Base-by-base conservation (phyloP, 2,888 invertebrate genomes). In the Drosophila ezoana region DNA sequence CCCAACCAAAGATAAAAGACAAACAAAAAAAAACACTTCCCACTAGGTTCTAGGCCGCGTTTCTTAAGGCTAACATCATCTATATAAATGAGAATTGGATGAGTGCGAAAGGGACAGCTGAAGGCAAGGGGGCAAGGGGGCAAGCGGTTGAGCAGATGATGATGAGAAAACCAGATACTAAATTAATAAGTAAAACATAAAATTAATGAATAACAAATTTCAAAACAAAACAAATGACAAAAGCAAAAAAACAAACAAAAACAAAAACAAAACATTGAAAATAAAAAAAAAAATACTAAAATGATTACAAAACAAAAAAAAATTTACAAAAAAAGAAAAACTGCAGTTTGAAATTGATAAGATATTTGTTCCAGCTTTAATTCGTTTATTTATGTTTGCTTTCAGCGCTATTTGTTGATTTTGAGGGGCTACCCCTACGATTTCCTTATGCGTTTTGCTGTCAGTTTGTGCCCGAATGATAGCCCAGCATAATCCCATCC, bases 231-330 rank as follows among this genome's bases (percentile, higher is more conserved):
- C 69, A 48, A 66, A 61, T 59, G 53, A 68, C 64, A 65, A 68
- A 49, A 44, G 28, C 38, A 28, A 48, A 60, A 57, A 18, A 45
- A 65, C 76, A 53, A 67, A 71, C 64, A 23, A 23, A 18, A 81
- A 64, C 63, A 44, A 44, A 60, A 62, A 72, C 48, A 72, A 76
- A 74, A 68, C 66, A 84, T 72, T 79, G 71, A 85, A 72, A 88
- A 82, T 71, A 85, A 84, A 81, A 87, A 67, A 67, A 79, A 89
- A 60, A 60, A 87, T 72, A 85, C 88, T 82, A 77, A 89, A 88
- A 89, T 72, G 83, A 85, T 87, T 85, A 75, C 64, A 81, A 74
- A 80, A 74, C 56, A 80, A 68, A 76, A 79, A 73, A 80, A 67
- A 67, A 67, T 63, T 73, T 81, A 64, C 53, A 77, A 23, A 23